These are phyloP conservation scores for Cenopis cana DNA, from an alignment of 2,888 invertebrate species.

Conservation along the genomic window DNA sequence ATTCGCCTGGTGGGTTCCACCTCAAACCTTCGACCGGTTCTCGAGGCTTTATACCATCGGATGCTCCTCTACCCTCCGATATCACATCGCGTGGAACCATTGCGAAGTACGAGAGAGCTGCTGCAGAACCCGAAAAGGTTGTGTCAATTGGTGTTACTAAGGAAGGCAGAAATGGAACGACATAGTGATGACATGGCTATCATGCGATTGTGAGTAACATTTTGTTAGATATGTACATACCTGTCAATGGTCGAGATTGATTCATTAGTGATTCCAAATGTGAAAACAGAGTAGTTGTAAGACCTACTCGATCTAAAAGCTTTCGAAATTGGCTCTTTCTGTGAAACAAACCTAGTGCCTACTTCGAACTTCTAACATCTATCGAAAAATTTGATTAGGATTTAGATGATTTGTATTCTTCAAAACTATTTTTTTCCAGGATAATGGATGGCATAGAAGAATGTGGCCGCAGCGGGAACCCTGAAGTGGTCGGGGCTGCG, in stretches of 20 bases:
- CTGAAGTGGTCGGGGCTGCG: constrained; percentile 90
- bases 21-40: constrained; percentile 93
- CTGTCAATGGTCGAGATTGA: too few relatives aligned
- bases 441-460: constrained; percentile 97
- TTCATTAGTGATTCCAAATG: too few relatives aligned
- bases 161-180: constrained; percentile 84
- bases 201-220: constrained; percentile 88
- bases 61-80: constrained; percentile 96
- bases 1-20: constrained; percentile 95
- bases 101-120: constrained; percentile 93
- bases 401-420: background rate
- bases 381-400: too few relatives aligned
- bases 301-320: too few relatives aligned
- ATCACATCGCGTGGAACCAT: constrained; percentile 92
- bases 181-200: constrained; percentile 92
- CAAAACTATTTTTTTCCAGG: constrained; percentile 63
- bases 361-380: too few relatives aligned
- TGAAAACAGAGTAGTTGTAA: too few relatives aligned
- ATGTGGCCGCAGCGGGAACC: constrained; percentile 92
- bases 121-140: constrained; percentile 91
- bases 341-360: too few relatives aligned
- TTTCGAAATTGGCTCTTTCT: too few relatives aligned
- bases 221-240: too few relatives aligned
- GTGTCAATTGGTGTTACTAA: constrained; percentile 89
- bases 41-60: constrained; percentile 96